Conservation (phyloP, 2,113 vertebrate genomes). For the Ammodramus savannarum region DNA sequence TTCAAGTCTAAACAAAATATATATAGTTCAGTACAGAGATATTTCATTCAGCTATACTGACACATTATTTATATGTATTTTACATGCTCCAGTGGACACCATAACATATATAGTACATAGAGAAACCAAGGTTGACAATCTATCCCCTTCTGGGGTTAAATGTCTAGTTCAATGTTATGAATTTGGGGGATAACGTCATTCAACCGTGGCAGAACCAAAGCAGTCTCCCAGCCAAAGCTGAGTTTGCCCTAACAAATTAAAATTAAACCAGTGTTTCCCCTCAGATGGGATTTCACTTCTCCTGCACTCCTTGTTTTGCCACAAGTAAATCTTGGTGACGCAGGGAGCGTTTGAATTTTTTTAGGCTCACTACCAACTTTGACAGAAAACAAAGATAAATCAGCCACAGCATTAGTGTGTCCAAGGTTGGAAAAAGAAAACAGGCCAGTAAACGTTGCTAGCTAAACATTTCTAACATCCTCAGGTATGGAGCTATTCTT, state of each 20-base stretch:
- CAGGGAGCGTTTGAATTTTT: background rate
- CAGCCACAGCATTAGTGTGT: background rate
- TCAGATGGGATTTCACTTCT: constrained; percentile 57
- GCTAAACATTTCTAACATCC: background rate
- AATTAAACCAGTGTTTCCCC: constrained; percentile 40
- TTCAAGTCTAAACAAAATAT: constrained; percentile 24
- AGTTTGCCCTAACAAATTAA: constrained; percentile 55
- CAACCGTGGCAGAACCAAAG: constrained; percentile 35
- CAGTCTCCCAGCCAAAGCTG: constrained; percentile 16
- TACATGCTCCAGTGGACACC: constrained; percentile 43
- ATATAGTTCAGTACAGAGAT: background rate
- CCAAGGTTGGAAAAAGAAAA: background rate
- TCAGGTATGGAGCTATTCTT: background rate
- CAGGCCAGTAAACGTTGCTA: background rate
- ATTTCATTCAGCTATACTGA: constrained; percentile 31
- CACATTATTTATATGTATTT: constrained; percentile 56
- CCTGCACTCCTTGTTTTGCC: constrained; percentile 39
- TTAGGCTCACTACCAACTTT: constrained; percentile 46
- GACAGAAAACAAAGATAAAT: constrained; percentile 58
- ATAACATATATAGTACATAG: constrained; percentile 40
- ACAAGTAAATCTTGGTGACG: constrained; percentile 29
- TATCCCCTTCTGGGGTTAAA: constrained; percentile 55
- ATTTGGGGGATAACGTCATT: constrained; percentile 56
- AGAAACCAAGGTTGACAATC: constrained; percentile 35
- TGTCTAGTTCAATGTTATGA: constrained; percentile 44